Evolutionary conservation across 2,888 invertebrate genomes (phyloP).

Genomic region (Macaria liturata): DNA sequence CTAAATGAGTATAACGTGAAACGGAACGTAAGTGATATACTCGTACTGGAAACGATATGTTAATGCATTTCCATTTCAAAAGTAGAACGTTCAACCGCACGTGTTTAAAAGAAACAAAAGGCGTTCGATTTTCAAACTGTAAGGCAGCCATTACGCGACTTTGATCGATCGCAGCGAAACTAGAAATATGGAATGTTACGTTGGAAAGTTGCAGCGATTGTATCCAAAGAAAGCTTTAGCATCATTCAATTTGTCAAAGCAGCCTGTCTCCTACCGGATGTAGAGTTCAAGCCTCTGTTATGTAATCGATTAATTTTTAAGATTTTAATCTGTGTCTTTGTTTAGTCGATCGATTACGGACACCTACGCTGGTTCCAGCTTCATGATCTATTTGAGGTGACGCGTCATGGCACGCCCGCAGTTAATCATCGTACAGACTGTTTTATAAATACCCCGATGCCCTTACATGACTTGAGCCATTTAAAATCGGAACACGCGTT

Average conservation of each 20-base stretch:
- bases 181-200: conserved; percentile 25
- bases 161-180: conserved; percentile 16
- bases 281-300: conserved; percentile 21
- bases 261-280: conserved; percentile 27
- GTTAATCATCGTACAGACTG: conserved; percentile 20
- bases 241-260: conserved; percentile 36
- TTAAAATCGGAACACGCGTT: conserved; percentile 16
- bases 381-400: conserved; percentile 26
- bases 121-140: conserved; percentile 19
- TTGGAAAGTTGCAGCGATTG: conserved; percentile 36
- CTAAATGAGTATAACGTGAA: conserved; percentile 54
- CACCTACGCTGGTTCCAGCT: conserved; percentile 22
- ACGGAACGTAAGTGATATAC: conserved; percentile 44
- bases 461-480: conserved; percentile 14
- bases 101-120: conserved; percentile 19
- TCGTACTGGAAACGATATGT: conserved; percentile 44
- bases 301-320: conserved; percentile 23
- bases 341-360: conserved; percentile 21
- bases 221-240: conserved; percentile 33
- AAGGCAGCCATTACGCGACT: conserved; percentile 12
- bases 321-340: conserved; percentile 21
- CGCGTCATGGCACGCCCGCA: conserved; percentile 15
- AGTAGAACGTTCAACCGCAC: conserved; percentile 42
- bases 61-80: conserved; percentile 45
- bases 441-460: conserved; percentile 22